A percentile compares a stretch with the other conserved stretches of the same genome.
phyloP scores from a whole-genome alignment of 2,797 vertebrate genomes.

The Lacerta bilineata region DNA sequence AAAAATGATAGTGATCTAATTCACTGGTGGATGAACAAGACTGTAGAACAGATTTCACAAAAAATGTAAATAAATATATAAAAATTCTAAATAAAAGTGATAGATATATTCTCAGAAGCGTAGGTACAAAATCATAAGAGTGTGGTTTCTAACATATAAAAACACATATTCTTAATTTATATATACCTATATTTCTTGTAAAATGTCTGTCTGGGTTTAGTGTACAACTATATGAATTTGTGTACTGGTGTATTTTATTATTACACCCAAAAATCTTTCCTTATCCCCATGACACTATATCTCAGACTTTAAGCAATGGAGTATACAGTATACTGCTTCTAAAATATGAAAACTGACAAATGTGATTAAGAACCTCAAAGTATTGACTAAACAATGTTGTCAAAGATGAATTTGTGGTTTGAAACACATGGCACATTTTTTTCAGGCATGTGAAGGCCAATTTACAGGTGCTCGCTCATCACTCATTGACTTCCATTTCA shows the following conservation, averaged over 20 bases:
- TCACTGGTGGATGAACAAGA: not conserved
- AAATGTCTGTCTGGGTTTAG: not conserved
- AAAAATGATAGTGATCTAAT: not conserved
- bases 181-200: not conserved
- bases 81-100: not conserved
- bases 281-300: not conserved
- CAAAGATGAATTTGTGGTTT: not conserved
- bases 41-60: not conserved
- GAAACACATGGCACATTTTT: not conserved
- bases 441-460: not conserved
- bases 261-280: not conserved
- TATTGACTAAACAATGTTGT: not conserved
- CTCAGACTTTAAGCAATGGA: not conserved
- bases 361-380: not conserved
- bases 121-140: not conserved
- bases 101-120: not conserved
- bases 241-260: conserved; percentile 20
- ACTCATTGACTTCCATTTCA: not conserved
- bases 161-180: not conserved
- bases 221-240: conserved; percentile 40
- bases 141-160: not conserved
- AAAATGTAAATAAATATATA: not conserved
- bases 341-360: conserved; percentile 13
- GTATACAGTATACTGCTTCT: conserved; percentile 21
- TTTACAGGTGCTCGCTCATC: not conserved